These are phyloP conservation scores for Leuciscus idus DNA, from an alignment of 2,113 vertebrate species.

Conservation along the genomic window DNA sequence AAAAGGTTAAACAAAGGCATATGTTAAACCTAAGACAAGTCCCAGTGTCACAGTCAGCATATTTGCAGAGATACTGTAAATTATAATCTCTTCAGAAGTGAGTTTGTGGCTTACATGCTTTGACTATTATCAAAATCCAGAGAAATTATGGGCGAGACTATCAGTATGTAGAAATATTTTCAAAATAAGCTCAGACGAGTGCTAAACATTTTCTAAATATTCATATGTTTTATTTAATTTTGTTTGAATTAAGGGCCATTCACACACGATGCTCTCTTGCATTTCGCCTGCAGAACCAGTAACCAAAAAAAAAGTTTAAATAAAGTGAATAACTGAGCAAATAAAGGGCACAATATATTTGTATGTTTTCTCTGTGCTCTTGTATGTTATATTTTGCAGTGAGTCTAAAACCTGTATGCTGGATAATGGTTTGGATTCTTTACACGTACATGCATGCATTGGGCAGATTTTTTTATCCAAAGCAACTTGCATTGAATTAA, in stretches of 20 bases:
- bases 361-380: neutral
- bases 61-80: neutral
- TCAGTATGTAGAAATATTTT: neutral
- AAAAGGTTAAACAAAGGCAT: neutral
- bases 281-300: neutral
- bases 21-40: neutral
- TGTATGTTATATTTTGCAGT: neutral
- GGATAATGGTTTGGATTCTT: neutral
- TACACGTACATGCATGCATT: neutral
- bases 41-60: neutral
- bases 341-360: neutral
- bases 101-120: neutral
- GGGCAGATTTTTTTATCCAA: neutral
- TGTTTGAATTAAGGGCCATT: neutral
- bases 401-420: neutral
- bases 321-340: neutral
- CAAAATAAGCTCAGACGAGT: neutral
- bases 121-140: neutral
- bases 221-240: neutral
- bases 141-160: neutral
- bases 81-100: neutral
- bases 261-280: neutral
- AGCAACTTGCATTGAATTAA: neutral
- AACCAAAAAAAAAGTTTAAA: neutral
- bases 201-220: neutral